Percentiles rank a stretch among this genome's conserved stretches.
Evolutionary conservation across 2,888 invertebrate species (phyloP).

Genomic region (Seladonia tumulorum): DNA sequence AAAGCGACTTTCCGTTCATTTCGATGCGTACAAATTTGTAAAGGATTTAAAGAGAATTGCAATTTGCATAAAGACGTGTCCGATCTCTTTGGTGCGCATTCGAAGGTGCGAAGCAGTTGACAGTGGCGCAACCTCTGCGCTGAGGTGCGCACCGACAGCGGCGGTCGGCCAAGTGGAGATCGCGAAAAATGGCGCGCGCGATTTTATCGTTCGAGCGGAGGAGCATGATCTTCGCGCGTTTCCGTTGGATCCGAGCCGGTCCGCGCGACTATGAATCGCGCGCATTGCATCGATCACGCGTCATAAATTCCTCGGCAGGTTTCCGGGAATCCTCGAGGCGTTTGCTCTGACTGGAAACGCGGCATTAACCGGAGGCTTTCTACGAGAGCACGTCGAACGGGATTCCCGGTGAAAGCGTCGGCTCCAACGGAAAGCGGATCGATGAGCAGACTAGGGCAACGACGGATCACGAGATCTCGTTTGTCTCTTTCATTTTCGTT

Average conservation of each 20-base stretch:
- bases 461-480: not conserved
- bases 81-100: not conserved
- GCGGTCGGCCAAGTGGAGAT: not conserved
- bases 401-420: not conserved
- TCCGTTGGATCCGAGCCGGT: not conserved
- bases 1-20: too few species aligned
- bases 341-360: not conserved
- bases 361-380: not conserved
- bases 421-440: not conserved
- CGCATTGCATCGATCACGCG: not conserved
- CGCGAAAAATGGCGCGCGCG: not conserved
- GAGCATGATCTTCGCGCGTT: not conserved
- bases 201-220: constrained; percentile 25
- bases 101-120: not conserved
- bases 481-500: not conserved
- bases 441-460: not conserved
- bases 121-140: constrained; percentile 41
- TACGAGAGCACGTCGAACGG: not conserved
- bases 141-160: not conserved
- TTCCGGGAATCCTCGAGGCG: not conserved
- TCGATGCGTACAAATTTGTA: not conserved
- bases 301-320: not conserved
- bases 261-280: not conserved
- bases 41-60: not conserved
- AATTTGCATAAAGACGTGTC: not conserved